Conservation (phyloP, 1,140 invertebrate species). For the Diorhabda sublineata region DNA sequence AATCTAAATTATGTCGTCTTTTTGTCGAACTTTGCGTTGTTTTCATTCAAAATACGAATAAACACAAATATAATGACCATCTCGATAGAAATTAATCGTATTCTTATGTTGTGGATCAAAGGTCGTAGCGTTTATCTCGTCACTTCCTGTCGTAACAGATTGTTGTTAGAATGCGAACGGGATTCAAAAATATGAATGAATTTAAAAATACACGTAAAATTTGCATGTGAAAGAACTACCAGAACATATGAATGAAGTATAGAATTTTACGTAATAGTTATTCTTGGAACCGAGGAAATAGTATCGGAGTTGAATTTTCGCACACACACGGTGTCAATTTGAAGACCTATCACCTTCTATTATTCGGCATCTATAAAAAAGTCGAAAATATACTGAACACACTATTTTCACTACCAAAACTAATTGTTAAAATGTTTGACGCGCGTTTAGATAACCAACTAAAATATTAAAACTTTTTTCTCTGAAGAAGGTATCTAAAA, state of each 20-base stretch:
- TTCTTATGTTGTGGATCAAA: constrained; percentile 2
- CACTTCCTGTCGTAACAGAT: not conserved
- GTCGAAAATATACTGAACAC: no score
- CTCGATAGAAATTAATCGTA: not conserved
- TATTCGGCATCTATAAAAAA: no score
- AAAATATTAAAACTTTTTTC: no score
- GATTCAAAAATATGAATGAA: not conserved
- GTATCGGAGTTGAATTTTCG: no score
- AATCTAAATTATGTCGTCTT: not conserved
- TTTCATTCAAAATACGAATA: not conserved
- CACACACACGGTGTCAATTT: no score
- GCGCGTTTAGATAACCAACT: no score
- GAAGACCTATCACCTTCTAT: no score
- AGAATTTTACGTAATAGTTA: not conserved
- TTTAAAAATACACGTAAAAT: not conserved
- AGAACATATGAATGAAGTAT: not conserved
- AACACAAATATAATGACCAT: not conserved
- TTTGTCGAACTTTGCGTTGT: not conserved
- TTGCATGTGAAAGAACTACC: not conserved
- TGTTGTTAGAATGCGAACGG: not conserved
- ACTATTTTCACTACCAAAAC: no score
- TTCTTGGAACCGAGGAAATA: no score
- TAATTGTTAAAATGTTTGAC: no score
- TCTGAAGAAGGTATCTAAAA: no score
- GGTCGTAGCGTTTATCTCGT: not conserved